These are phyloP conservation scores for Stratiomys singularior DNA, from an alignment of 2,888 invertebrate genomes.

Conservation along the genomic window DNA sequence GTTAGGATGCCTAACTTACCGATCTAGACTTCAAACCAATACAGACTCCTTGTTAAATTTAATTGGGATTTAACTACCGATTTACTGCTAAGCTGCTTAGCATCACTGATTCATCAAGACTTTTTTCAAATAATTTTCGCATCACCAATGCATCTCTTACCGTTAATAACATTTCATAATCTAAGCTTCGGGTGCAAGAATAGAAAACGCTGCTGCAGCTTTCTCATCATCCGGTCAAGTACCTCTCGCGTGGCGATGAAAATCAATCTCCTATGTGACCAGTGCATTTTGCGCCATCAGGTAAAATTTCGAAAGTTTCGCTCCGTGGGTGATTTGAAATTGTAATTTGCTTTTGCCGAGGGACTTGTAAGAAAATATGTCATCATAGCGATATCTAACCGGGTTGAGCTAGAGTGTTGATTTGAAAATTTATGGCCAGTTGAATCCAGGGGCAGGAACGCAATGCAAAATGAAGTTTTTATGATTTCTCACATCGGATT, in stretches of 20 bases:
- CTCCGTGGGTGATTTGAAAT: conserved; percentile 37
- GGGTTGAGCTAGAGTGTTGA: neutral
- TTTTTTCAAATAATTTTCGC: conserved; percentile 5
- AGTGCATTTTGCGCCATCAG: conserved; percentile 31
- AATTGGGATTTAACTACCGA: too few species aligned
- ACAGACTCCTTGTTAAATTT: too few species aligned
- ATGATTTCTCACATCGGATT: too few species aligned
- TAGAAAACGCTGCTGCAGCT: neutral
- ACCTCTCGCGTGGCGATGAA: neutral
- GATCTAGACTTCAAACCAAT: too few species aligned
- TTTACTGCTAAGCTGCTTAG: too few species aligned
- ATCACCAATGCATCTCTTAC: neutral
- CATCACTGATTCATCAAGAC: too few species aligned
- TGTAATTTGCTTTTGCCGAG: conserved; percentile 38
- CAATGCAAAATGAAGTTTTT: too few species aligned
- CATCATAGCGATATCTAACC: neutral
- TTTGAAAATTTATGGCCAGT: too few species aligned
- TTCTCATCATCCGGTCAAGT: conserved; percentile 30
- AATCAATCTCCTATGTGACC: neutral
- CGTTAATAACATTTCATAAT: too few species aligned
- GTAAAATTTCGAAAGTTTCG: conserved; percentile 32
- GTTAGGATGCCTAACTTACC: too few species aligned
- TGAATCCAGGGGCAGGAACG: too few species aligned
- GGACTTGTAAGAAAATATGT: neutral
- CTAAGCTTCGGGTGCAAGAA: too few species aligned